Evolutionary conservation across 1,140 invertebrate genomes (phyloP), one percentile per base, ranked within the genome.

Genomic region (Maconellicoccus hirsutus): DNA sequence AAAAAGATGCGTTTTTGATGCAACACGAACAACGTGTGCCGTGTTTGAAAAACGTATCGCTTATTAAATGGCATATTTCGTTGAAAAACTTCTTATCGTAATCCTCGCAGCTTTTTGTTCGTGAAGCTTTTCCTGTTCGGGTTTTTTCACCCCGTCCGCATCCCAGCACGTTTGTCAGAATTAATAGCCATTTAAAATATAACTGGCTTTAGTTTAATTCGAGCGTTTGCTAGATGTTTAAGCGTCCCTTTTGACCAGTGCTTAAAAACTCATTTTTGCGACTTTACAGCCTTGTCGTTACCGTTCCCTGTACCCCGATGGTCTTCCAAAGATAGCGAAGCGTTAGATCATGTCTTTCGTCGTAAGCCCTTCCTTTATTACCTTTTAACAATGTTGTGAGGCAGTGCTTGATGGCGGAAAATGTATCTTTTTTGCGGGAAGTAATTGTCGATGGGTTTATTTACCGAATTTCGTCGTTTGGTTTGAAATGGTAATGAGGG

Each of bases 221-320:
- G 42, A 52, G 6, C 42, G 16, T 52, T 52, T 3, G 6, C 42
- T 52, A 52, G n/a, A 52, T 52, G 42, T 52, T 16, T 52, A 52
- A 52, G 42, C 42, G 4, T 52, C 42, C n/a, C 42, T 52, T 52
- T 52, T 52, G 42, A 52, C 42, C 42, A 52, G 42, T 52, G 42
- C 42, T 52, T 52, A 52, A 52, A 52, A 52, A 52, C 42, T 52
- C 42, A 52, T 52, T 52, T 52, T 52, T 52, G 42, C 42, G 42
- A 52, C 42, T 52, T 52, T 52, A 52, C 42, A 52, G n/a, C 42
- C n/a, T 14, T 52, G 42, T 52, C 42, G 16, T 52, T 52, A 16
- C 29, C n/a, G 16, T 52, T 52, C 16, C 42, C 42, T 52, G 4
- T 3, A 3, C 42, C 6, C 16, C 29, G 29, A 3, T 33, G 3